These are phyloP conservation scores for Ictalurus punctatus DNA, from an alignment of 2,113 vertebrate species.

Conservation along the genomic window DNA sequence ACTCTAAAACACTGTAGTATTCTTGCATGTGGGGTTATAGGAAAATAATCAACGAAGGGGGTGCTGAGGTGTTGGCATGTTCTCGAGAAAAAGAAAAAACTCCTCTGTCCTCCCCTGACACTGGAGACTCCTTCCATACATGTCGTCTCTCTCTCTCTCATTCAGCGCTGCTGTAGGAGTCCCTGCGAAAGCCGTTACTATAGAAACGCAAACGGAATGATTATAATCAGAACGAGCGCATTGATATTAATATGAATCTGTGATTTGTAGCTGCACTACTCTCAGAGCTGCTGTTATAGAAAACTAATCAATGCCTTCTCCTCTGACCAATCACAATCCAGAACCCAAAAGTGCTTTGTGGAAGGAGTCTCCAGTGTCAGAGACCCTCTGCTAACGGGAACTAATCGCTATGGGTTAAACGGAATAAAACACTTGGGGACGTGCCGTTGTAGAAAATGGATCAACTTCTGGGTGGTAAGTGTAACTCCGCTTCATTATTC, in stretches of 20 bases:
- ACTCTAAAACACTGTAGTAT: no score
- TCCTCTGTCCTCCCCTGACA: background rate
- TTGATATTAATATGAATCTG: background rate
- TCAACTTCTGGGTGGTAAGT: no score
- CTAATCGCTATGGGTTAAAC: background rate
- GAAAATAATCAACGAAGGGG: background rate
- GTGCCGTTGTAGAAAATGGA: background rate
- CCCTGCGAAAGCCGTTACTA: background rate
- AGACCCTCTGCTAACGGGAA: background rate
- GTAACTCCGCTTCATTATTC: background rate
- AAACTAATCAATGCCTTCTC: background rate
- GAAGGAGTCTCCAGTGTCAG: background rate
- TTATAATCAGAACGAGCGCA: background rate
- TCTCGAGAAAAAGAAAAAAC: background rate
- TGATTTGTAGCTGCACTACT: background rate
- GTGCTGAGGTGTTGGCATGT: background rate
- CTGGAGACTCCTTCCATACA: no score
- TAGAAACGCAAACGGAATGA: background rate
- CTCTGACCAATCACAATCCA: background rate
- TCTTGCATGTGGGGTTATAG: background rate
- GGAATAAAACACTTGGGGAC: background rate
- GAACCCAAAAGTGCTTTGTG: background rate
- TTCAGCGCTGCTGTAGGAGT: no score
- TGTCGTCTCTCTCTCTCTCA: no score
- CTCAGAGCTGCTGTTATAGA: background rate